phyloP scores from a whole-genome alignment of 2,888 invertebrate species.

The Parascotia fuliginaria region DNA sequence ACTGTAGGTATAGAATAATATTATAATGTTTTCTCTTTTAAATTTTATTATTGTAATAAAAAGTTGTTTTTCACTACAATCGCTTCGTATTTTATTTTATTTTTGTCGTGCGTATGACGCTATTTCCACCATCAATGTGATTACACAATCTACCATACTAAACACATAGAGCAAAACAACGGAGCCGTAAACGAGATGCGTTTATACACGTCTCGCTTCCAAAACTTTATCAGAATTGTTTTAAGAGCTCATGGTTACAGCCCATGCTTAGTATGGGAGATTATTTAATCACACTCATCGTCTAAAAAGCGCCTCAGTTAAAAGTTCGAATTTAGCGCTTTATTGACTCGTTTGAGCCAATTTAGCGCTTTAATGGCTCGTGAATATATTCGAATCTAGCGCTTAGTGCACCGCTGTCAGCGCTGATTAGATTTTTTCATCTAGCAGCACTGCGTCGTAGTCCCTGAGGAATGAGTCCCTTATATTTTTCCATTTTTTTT shows the following conservation, averaged over 20 bases:
- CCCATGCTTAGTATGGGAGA: slow-evolving; percentile 18
- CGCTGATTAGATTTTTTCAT: no score
- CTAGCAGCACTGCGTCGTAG: no score
- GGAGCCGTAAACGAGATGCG: slow-evolving; percentile 4
- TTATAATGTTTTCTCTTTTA: slow-evolving; percentile 8
- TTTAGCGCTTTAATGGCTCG: no score
- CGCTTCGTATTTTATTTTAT: slow-evolving; percentile 4
- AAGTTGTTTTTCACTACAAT: slow-evolving; percentile 9
- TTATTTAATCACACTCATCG: slow-evolving; percentile 21
- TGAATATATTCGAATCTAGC: no score
- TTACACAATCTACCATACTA: slow-evolving; percentile 20
- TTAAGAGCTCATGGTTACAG: slow-evolving; percentile 16
- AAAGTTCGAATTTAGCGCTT: no score
- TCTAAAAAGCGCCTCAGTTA: no score
- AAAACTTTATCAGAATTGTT: slow-evolving; percentile 23
- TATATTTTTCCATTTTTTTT: no score
- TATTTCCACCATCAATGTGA: slow-evolving; percentile 20
- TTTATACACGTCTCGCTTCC: slow-evolving; percentile 15
- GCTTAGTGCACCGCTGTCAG: no score
- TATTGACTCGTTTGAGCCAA: no score
- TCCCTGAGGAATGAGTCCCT: no score
- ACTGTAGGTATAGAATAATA: slow-evolving; percentile 20
- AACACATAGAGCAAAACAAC: slow-evolving; percentile 24
- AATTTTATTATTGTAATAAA: slow-evolving; percentile 14
- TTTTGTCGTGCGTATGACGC: slow-evolving; percentile 20